phyloP scores from a whole-genome alignment of 2,113 vertebrate genomes.

The Oriolus oriolus region DNA sequence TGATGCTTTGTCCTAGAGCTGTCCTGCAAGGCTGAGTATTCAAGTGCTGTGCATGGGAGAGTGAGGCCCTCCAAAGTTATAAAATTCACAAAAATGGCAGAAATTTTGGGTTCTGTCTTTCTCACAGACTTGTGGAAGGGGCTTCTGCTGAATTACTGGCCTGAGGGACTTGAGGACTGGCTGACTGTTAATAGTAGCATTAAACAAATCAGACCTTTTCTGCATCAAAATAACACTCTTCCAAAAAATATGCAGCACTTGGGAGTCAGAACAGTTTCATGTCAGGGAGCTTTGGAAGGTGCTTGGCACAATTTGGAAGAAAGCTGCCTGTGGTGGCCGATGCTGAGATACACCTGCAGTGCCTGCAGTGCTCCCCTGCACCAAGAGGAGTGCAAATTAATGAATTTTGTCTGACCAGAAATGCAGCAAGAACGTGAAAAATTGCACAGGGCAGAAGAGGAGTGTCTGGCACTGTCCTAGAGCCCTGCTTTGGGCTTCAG shows the following conservation, averaged over 20 bases:
- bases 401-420: not conserved
- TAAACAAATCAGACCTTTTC: not conserved
- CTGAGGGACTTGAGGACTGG: not conserved
- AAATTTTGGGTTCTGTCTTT: not conserved
- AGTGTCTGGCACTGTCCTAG: not conserved
- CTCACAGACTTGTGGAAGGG: not conserved
- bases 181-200: fast-evolving
- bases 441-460: not conserved
- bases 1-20: not conserved
- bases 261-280: not conserved
- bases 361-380: not conserved
- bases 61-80: not conserved
- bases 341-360: not conserved
- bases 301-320: not conserved
- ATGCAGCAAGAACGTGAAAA: not conserved
- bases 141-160: not conserved
- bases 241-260: not conserved
- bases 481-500: not conserved
- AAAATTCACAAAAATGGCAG: not conserved
- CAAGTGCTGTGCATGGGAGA: not conserved
- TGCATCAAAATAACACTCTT: not conserved
- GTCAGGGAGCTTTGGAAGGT: not conserved
- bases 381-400: not conserved
- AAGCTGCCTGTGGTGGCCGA: not conserved
- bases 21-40: not conserved